Percentiles rank a stretch among this genome's conserved stretches.
Conservation (phyloP, 2,888 invertebrate species). For the Pterobdella sp. region DNA sequence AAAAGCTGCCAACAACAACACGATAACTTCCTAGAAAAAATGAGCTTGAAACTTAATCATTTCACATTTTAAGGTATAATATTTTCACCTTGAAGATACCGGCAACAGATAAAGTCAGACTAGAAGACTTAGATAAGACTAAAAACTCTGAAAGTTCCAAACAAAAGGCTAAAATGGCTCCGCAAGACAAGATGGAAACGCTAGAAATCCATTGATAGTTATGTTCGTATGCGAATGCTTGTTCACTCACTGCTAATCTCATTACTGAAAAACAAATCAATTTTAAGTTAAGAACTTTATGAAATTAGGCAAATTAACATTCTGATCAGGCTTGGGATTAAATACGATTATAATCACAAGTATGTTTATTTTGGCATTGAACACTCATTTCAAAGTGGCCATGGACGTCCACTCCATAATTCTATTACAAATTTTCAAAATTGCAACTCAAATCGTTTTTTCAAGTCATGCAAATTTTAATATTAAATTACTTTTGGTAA, state of each 20-base stretch:
- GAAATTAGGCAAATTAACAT: no score
- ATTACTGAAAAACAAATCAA: slow-evolving; percentile 48
- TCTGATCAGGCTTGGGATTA: no score
- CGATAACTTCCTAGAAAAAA: slow-evolving; percentile 74
- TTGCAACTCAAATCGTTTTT: no score
- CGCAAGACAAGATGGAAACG: slow-evolving; percentile 48
- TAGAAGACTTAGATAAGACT: slow-evolving; percentile 84
- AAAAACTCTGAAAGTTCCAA: slow-evolving; percentile 78
- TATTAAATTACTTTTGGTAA: no score
- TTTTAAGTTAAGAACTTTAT: no score
- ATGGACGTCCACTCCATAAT: no score
- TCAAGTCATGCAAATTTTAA: no score
- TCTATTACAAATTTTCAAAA: no score
- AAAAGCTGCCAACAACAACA: slow-evolving; percentile 76
- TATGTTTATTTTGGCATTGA: no score
- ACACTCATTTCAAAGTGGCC: no score
- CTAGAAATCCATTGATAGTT: slow-evolving; percentile 42
- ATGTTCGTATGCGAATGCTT: slow-evolving; percentile 54
- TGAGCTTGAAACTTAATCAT: not conserved
- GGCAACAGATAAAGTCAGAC: slow-evolving; percentile 86
- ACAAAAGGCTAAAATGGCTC: slow-evolving; percentile 49
- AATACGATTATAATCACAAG: no score
- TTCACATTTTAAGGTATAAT: not conserved
- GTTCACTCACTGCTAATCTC: slow-evolving; percentile 53
- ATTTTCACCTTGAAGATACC: slow-evolving; percentile 83